Base-by-base conservation (phyloP, 2,888 invertebrate genomes). In the Coremacera marginata region DNA sequence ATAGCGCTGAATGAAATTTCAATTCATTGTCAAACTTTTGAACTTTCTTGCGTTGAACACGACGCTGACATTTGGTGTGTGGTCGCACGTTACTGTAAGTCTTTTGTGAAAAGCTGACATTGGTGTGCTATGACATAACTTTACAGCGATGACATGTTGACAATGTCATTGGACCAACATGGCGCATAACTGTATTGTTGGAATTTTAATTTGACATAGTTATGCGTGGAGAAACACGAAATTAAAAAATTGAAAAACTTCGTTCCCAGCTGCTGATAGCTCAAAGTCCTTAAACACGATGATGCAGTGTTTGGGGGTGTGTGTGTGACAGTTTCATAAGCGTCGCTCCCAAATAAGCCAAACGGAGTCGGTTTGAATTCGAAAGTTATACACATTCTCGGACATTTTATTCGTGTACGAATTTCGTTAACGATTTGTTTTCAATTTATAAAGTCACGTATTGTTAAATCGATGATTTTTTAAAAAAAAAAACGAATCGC, bases 151-250 rank as follows among this genome's bases (percentile, higher is more conserved):
- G 60, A 60, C 60, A 60, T 60, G 60, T 60, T 60, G 60, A 60
- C 60, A 60, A 27, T 27, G 22, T 22, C 55, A 55, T 22, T 55
- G 55, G 55, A 34, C 1, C 63, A 63, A 34, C 63, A 16, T 63
- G 63, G 52, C 68, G 51, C 68, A 70, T 70, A 27, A 27, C 51
- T 49, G 51, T 70, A 27, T 55, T 52, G 70, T 19, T 52, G 70
- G 55, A 70, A 55, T 70, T 70, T 70, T 70, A 70, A 70, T 70
- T 70, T 67, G 67, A 67, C 67, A 44, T 34, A 67, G 67, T 67
- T 68, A 70, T 52, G 70, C 70, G 16, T n/a, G n/a, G 8, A 51
- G 25, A 14, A 25, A 9, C 4, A 34, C 5, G 4, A 19, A 37
- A 34, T n/a, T n/a, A n/a, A 37, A 37, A 67, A 34, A 34, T 37